Base-by-base conservation (phyloP, 30 jellyfish, hydroid and myxozoan genomes). In the Aurelia coerulea region DNA sequence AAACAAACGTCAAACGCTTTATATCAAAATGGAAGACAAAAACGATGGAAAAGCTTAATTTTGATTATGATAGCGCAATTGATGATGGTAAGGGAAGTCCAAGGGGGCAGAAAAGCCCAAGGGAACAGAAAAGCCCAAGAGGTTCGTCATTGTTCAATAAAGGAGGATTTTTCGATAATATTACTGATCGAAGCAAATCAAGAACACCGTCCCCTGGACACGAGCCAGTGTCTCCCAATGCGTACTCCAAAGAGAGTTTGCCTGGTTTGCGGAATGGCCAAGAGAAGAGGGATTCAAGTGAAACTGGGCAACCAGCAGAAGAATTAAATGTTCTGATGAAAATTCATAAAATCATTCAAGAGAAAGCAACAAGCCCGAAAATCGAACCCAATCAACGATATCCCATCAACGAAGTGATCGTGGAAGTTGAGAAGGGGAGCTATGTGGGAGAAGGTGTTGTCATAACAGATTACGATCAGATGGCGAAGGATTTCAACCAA, bases 21-120 rank as follows among this genome's bases (percentile, higher is more conserved):
- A 19, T 72, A 10, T 59, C 62, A 72, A 72, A 19, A 35, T 72
- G 67, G 83, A 60, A 60, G 70, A 60, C 70, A 60, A 60, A 60
- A 60, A 60, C 70, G 31, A 60, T 60, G 31, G 70, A 60, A 23
- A 60, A 60, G 70, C 35, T 60, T 9, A 17, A 60, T 60, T 60
- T 23, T 60, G 70, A 60, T 60, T 2, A 60, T 60, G 70, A 17
- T 23, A 23, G 70, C 8, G 35, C 56, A 46, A 17, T 13, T 60
- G 70, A 60, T 60, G 70, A 60, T 60, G 34, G 10, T 23, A 23
- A 23, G 13, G 35, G 35, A 60, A 60, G 70, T 23, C 31, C 35
- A 17, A 23, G 15, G 35, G 31, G 31, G 0, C 70, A 60, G 35
- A 17, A n/a, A 60, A 60, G 35, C 15, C 35, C 70, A 23, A 60